Percentiles rank a stretch among this genome's conserved stretches.
These are phyloP conservation scores for Sebastes cheni DNA, from an alignment of 2,797 vertebrate species.

Conservation along the genomic window DNA sequence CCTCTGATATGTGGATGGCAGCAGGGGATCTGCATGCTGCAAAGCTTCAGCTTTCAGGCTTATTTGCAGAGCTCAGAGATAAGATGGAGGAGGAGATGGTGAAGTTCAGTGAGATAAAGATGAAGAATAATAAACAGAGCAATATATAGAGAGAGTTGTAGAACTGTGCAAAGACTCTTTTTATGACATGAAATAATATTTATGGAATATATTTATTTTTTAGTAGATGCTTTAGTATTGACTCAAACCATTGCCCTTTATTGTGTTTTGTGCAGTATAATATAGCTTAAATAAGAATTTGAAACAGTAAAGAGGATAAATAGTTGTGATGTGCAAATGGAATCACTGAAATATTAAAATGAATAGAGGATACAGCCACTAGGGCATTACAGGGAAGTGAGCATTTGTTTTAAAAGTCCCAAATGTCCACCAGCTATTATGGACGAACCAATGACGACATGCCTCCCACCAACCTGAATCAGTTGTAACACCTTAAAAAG, in stretches of 20 bases:
- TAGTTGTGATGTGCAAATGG: neutral
- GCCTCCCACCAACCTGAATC: too few species aligned
- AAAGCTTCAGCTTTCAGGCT: conserved; percentile 50
- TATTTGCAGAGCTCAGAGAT: conserved; percentile 66
- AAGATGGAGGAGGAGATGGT: conserved; percentile 38
- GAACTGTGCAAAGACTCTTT: neutral
- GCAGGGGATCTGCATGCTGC: conserved; percentile 60
- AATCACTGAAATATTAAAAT: neutral
- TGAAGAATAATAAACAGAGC: conserved; percentile 18
- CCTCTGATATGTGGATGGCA: conserved; percentile 46
- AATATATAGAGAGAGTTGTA: neutral
- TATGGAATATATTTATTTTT: neutral
- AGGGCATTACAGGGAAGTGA: neutral
- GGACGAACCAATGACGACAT: neutral
- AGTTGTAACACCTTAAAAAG: too few species aligned
- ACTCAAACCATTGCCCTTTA: neutral
- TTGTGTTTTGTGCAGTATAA: neutral
- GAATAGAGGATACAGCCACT: neutral
- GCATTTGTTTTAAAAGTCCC: neutral
- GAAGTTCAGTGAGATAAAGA: conserved; percentile 26
- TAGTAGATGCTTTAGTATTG: neutral
- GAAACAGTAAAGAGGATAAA: neutral
- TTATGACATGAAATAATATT: neutral
- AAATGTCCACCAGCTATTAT: neutral
- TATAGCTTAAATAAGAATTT: neutral